Percentiles rank a stretch among this genome's conserved stretches.
phyloP scores from a whole-genome alignment of 2,888 invertebrate genomes.

The Chelonus formosanus region DNA sequence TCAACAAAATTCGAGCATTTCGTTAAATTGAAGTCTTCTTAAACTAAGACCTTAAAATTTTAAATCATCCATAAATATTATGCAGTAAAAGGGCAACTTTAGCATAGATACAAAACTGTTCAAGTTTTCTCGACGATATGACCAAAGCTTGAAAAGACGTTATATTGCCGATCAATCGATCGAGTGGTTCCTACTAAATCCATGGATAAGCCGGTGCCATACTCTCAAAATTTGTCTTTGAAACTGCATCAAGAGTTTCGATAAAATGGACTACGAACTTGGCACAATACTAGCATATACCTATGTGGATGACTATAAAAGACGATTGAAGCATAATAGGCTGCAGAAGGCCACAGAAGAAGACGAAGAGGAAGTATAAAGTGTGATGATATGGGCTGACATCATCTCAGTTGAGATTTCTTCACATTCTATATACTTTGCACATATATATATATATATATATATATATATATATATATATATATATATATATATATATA shows the following conservation, averaged over 20 bases:
- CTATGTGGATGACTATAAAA: no score
- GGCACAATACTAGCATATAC: slow-evolving; percentile 21
- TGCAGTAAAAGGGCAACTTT: neutral
- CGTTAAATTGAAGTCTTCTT: no score
- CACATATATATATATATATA: no score
- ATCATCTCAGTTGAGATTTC: slow-evolving; percentile 5
- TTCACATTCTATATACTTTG: neutral
- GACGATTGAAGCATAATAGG: no score
- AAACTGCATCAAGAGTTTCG: slow-evolving; percentile 21
- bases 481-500: no score
- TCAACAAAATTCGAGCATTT: no score
- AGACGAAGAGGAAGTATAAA: neutral
- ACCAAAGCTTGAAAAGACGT: slow-evolving; percentile 17
- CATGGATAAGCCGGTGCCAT: slow-evolving; percentile 3
- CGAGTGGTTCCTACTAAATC: slow-evolving; percentile 18
- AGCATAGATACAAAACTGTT: slow-evolving; percentile 2
- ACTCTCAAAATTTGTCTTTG: slow-evolving; percentile 25
- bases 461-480: no score
- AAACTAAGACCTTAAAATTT: neutral
- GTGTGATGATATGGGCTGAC: slow-evolving; percentile 13
- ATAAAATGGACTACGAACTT: slow-evolving; percentile 25
- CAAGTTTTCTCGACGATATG: slow-evolving; percentile 10
- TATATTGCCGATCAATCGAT: slow-evolving; percentile 18
- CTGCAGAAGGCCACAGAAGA: neutral
- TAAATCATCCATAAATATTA: neutral